Evolutionary conservation across 64 coral and sea anemone genomes (phyloP).

Genomic region (Porites lutea): DNA sequence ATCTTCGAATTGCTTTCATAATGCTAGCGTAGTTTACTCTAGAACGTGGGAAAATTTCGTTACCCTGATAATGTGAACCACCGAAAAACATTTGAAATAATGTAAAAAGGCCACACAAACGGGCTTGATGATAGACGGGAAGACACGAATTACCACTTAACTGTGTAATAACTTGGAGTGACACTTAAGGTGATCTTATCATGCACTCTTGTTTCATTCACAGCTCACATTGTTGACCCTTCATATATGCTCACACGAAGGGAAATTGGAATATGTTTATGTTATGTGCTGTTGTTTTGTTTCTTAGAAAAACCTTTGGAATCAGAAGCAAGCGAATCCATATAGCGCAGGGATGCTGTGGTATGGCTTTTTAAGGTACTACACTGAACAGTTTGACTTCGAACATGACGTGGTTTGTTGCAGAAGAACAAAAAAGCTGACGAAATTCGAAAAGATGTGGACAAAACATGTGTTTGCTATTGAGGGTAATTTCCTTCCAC

Average conservation of each 20-base stretch:
- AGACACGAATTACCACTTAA: neutral
- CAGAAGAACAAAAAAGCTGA: conserved; percentile 79
- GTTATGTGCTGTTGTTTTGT: too few relatives aligned
- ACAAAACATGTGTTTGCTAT: conserved; percentile 85
- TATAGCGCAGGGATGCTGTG: conserved; percentile 78
- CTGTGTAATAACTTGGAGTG: neutral
- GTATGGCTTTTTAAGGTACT: conserved; percentile 89
- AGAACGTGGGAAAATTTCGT: too few relatives aligned
- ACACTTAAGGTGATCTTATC: too few relatives aligned
- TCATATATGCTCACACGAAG: neutral
- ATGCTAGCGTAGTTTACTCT: too few relatives aligned
- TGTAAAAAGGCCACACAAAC: too few relatives aligned
- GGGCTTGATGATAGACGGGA: too few relatives aligned
- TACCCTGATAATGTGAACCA: too few relatives aligned
- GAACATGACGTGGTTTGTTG: conserved; percentile 91
- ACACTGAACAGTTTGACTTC: conserved; percentile 91
- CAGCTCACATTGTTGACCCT: too few relatives aligned
- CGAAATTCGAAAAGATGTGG: conserved; percentile 99
- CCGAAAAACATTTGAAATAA: too few relatives aligned
- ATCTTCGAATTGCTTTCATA: too few relatives aligned
- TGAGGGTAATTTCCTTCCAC: conserved; percentile 68
- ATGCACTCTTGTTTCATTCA: too few relatives aligned
- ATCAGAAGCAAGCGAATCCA: conserved; percentile 47
- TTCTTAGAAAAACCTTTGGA: conserved; percentile 59
- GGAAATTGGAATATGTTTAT: too few relatives aligned